These are phyloP conservation scores for Caracal caracal DNA, from an alignment of 2,113 vertebrate genomes.

Conservation along the genomic window DNA sequence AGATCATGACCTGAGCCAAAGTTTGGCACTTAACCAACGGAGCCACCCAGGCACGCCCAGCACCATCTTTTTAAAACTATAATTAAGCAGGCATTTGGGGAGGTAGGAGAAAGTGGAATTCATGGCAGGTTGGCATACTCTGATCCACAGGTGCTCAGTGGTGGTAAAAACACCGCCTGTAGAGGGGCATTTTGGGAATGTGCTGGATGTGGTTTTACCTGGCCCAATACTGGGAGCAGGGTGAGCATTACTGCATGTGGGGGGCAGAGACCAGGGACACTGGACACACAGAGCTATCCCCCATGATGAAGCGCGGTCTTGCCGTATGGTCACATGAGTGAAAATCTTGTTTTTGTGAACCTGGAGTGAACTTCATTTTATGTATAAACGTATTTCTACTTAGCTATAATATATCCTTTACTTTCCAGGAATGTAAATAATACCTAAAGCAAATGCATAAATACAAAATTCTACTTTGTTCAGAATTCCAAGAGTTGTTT, in stretches of 20 bases:
- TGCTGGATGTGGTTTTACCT: not conserved
- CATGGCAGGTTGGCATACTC: not conserved
- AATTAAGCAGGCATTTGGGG: not conserved
- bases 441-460: not conserved
- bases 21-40: too few species aligned
- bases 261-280: not conserved
- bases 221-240: not conserved
- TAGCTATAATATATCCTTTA: not conserved
- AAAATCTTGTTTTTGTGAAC: not conserved
- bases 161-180: too few species aligned
- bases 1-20: too few species aligned
- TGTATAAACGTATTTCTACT: not conserved
- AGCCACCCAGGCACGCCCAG: not conserved
- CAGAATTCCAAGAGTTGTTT: not conserved
- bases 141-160: not conserved
- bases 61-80: not conserved
- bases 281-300: too few species aligned
- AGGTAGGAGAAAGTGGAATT: not conserved
- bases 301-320: not conserved
- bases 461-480: not conserved
- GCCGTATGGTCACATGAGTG: not conserved
- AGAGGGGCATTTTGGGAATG: not conserved
- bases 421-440: not conserved
- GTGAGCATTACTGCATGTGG: not conserved
- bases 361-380: not conserved